These are phyloP conservation scores for Ramazzottius varieornatus DNA, from an alignment of 2,888 invertebrate species.

Conservation along the genomic window DNA sequence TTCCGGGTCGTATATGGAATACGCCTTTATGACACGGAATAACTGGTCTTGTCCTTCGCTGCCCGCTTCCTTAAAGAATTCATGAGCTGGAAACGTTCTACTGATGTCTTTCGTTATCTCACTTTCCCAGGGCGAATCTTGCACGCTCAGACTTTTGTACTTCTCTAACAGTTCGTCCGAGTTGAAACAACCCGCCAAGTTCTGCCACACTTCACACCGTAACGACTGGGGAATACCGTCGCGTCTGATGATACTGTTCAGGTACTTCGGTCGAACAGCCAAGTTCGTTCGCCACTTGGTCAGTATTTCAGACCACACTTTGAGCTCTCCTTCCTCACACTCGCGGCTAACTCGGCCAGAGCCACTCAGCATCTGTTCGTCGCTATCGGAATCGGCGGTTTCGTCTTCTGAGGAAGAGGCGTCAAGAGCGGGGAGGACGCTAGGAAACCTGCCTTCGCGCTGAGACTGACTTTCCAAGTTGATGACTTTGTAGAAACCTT, in stretches of 20 bases:
- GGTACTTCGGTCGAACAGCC: slow-evolving; percentile 42
- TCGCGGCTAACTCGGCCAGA: slow-evolving; percentile 90
- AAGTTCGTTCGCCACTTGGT: slow-evolving; percentile 22
- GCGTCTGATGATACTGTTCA: slow-evolving; percentile 43
- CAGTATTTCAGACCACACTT: slow-evolving; percentile 64
- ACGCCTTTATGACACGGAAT: slow-evolving; percentile 42
- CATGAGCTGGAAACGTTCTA: slow-evolving; percentile 92
- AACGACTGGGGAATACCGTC: slow-evolving; percentile 78
- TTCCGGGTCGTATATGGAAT: slow-evolving; percentile 85
- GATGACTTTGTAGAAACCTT: neutral
- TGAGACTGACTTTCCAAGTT: neutral
- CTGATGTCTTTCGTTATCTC: slow-evolving; percentile 88
- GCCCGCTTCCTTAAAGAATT: slow-evolving; percentile 81
- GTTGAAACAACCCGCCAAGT: slow-evolving; percentile 61
- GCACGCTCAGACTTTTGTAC: slow-evolving; percentile 51
- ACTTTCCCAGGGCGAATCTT: slow-evolving; percentile 81
- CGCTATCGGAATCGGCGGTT: slow-evolving; percentile 22
- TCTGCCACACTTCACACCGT: slow-evolving; percentile 88
- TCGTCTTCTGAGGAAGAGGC: slow-evolving; percentile 22
- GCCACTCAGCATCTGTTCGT: slow-evolving; percentile 80
- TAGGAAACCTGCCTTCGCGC: neutral
- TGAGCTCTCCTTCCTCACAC: slow-evolving; percentile 67
- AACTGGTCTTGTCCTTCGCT: slow-evolving; percentile 70
- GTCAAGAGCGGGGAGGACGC: neutral
- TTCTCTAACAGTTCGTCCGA: slow-evolving; percentile 57